Base-by-base conservation (phyloP, 1,140 invertebrate species). In the Chironomus striatipennis region DNA sequence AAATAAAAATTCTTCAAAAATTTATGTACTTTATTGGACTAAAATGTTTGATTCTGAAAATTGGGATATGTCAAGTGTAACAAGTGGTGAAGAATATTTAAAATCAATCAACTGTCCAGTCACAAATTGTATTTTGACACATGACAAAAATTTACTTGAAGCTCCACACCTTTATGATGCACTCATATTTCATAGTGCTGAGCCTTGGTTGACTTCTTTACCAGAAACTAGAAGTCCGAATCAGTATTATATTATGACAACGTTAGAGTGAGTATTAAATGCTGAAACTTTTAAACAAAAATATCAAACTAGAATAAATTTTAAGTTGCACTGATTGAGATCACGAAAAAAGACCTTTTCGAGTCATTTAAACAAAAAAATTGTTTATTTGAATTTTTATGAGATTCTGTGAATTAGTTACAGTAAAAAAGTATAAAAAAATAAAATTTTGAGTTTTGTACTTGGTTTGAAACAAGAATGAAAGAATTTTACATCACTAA, bases 181-280 rank as follows among this genome's bases (percentile, higher is more conserved):
- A 9, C 79, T 84, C 7, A 76, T 84, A 0, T 84, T 82, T 42
- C 83, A 84, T 75, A 77, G 76, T 57, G 79, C 80, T 2, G 77
- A 83, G 73, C 77, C 77, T 21, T 79, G 78, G 74, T 10, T 79
- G 15, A 43, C 78, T 0, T 24, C 74, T 0, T 17, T 78, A 43
- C 79, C 79, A 9, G 0, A 43, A 1, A 21, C 8, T 4, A 76
- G 78, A 4, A 74, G 74, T 12, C 8, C 77, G 0, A 17, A 77
- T 18, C 78, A 80, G 74, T 42, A 34, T 0, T 82, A 82, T 73
- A 78, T 82, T 2, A 81, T 81, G 42, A 79, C 78, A 0, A 7
- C 79, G n/a, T 76, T 79, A 77, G 80, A 82, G 21, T 73, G 75
- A 65, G 7, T 65, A 70, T 43, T 75, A 34, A 5, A 34, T 5